Evolutionary conservation across 2,113 vertebrate genomes (phyloP).

Genomic region (Seriola quinqueradiata): DNA sequence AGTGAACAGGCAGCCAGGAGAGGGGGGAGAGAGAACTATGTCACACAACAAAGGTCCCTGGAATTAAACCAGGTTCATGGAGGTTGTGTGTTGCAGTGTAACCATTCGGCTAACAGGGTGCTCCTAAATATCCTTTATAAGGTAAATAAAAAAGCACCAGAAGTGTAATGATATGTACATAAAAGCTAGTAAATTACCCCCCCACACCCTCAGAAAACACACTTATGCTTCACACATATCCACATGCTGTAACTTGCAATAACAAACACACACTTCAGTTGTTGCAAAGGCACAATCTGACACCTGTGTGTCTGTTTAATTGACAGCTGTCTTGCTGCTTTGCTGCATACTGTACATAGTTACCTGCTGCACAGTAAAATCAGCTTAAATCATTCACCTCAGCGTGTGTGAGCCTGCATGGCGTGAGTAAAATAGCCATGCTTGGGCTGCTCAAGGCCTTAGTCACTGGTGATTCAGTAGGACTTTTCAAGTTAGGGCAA

Average conservation of each 20-base stretch:
- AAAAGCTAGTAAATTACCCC: neutral
- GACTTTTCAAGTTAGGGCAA: constrained; percentile 76
- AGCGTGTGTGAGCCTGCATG: constrained; percentile 66
- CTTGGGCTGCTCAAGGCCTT: constrained; percentile 58
- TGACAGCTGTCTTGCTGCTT: neutral
- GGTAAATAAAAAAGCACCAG: too few relatives aligned
- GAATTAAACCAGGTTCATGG: neutral
- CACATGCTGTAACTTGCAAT: neutral
- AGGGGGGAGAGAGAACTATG: too few relatives aligned
- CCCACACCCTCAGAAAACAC: neutral
- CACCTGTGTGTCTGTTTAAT: neutral
- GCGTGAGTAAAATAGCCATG: constrained; percentile 59
- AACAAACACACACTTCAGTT: neutral
- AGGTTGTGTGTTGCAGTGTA: neutral
- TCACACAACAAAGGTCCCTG: neutral
- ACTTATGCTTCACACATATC: constrained; percentile 5
- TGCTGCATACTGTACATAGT: neutral
- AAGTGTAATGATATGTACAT: neutral
- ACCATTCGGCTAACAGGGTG: too few relatives aligned
- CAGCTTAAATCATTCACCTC: constrained; percentile 9
- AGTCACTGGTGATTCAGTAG: constrained; percentile 79
- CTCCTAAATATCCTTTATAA: too few relatives aligned
- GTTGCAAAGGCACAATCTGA: neutral
- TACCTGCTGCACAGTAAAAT: constrained; percentile 14
- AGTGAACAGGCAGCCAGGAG: too few relatives aligned